phyloP scores from a whole-genome alignment of 2,888 invertebrate genomes.

The Melanchra persicariae region DNA sequence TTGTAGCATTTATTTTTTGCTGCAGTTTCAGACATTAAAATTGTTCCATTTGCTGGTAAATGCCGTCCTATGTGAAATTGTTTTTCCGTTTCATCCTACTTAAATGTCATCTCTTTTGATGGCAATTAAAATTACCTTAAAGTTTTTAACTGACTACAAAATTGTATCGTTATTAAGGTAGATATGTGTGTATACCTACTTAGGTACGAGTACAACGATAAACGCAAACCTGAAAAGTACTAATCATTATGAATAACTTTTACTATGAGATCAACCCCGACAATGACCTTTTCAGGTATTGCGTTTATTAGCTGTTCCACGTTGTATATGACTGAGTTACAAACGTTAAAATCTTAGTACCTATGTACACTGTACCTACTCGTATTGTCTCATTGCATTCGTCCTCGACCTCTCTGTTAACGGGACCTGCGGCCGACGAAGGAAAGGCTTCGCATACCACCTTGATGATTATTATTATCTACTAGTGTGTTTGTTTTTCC shows the following conservation, averaged over 20 bases:
- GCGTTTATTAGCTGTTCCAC: too few relatives aligned
- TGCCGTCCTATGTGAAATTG: slow-evolving; percentile 1
- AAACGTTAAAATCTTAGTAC: not conserved
- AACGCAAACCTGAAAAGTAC: too few relatives aligned
- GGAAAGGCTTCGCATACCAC: slow-evolving; percentile 45
- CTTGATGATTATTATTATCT: slow-evolving; percentile 11
- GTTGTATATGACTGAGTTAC: not conserved
- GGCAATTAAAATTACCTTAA: not conserved
- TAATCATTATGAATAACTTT: too few relatives aligned
- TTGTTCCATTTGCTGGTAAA: slow-evolving; percentile 10
- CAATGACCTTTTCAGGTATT: too few relatives aligned
- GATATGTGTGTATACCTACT: not conserved
- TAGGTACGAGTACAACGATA: not conserved
- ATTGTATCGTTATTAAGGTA: not conserved
- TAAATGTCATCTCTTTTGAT: not conserved
- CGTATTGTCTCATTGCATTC: slow-evolving; percentile 32
- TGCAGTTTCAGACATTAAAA: slow-evolving; percentile 12
- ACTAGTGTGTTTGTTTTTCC: slow-evolving; percentile 12
- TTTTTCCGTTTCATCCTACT: not conserved
- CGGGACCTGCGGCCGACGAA: slow-evolving; percentile 29
- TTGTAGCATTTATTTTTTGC: not conserved
- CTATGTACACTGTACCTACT: not conserved
- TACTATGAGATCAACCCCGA: too few relatives aligned
- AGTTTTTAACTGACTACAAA: not conserved
- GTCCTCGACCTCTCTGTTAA: slow-evolving; percentile 54